A percentile compares a stretch with the other conserved stretches of the same genome.
phyloP scores from a whole-genome alignment of 2,888 invertebrate genomes.

The Elysia crispata region DNA sequence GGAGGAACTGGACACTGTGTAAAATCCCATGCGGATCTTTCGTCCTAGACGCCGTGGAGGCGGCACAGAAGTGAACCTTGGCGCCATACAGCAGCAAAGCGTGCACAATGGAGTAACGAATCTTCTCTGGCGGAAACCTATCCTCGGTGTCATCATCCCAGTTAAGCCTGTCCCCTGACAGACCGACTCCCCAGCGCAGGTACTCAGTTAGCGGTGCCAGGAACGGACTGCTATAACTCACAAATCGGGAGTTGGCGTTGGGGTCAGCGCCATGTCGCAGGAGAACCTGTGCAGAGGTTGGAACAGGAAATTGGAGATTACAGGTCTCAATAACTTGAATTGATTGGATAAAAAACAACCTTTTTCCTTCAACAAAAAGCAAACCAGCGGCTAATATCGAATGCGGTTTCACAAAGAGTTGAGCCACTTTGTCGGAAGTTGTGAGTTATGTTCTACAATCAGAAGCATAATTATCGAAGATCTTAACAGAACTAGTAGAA shows the following conservation, averaged over 20 bases:
- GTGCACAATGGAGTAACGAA: slow-evolving; percentile 83
- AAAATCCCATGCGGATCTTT: slow-evolving; percentile 88
- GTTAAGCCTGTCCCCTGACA: slow-evolving; percentile 75
- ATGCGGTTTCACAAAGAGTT: no score
- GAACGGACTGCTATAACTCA: slow-evolving; percentile 81
- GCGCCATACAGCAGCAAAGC: slow-evolving; percentile 88
- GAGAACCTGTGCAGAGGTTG: slow-evolving; percentile 48
- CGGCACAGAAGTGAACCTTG: slow-evolving; percentile 78
- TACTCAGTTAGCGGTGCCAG: slow-evolving; percentile 90
- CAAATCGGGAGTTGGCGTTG: slow-evolving; percentile 79
- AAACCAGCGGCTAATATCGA: no score
- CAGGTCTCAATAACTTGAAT: no score
- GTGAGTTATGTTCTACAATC: no score
- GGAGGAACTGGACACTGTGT: slow-evolving; percentile 86
- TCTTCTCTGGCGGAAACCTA: slow-evolving; percentile 76
- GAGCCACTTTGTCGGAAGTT: no score
- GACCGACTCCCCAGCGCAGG: slow-evolving; percentile 79
- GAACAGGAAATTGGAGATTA: no score
- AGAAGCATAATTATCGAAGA: no score
- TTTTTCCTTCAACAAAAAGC: no score
- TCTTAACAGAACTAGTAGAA: no score
- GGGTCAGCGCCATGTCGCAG: slow-evolving; percentile 71
- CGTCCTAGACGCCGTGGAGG: slow-evolving; percentile 64
- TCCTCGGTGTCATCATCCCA: no score
- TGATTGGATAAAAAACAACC: no score